Percentiles rank a stretch among this genome's conserved stretches.
Conservation (phyloP, 1,140 invertebrate genomes). For the Pristionchus pacificus region DNA sequence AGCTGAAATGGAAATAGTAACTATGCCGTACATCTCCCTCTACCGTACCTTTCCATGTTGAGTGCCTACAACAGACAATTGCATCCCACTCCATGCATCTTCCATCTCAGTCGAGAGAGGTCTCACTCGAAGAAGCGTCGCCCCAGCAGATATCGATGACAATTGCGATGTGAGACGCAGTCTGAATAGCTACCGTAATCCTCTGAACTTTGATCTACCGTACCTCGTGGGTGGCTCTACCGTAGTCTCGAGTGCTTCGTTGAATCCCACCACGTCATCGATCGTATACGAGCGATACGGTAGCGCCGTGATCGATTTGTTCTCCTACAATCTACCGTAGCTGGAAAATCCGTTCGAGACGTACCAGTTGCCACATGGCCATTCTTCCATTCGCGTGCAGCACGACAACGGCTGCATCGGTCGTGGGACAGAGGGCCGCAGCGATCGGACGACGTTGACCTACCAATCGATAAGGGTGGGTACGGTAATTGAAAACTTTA, state of each 20-base stretch:
- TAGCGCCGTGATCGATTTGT: neutral
- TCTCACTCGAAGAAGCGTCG: constrained; percentile 25
- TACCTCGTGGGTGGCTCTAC: neutral
- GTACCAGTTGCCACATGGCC: constrained; percentile 31
- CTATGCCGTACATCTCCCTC: neutral
- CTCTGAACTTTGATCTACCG: constrained; percentile 2
- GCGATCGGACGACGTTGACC: constrained; percentile 24
- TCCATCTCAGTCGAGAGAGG: constrained; percentile 22
- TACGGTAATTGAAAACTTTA: too few species aligned
- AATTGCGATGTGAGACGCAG: neutral
- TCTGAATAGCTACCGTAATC: neutral
- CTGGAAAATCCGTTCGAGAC: neutral
- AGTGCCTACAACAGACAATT: constrained; percentile 22
- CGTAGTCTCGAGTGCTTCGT: neutral
- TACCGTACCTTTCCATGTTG: constrained; percentile 2
- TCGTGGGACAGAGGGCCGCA: constrained; percentile 34
- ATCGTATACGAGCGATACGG: constrained; percentile 10
- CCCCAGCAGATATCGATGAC: constrained; percentile 18
- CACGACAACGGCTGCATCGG: constrained; percentile 25
- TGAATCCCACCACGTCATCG: constrained; percentile 16
- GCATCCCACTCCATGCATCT: constrained; percentile 17
- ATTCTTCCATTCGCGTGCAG: constrained; percentile 35
- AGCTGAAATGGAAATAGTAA: constrained; percentile 14
- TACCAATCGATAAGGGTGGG: neutral
- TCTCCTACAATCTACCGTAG: neutral